Conservation (phyloP, 2,797 vertebrate genomes). For the Clarias pachynema region DNA sequence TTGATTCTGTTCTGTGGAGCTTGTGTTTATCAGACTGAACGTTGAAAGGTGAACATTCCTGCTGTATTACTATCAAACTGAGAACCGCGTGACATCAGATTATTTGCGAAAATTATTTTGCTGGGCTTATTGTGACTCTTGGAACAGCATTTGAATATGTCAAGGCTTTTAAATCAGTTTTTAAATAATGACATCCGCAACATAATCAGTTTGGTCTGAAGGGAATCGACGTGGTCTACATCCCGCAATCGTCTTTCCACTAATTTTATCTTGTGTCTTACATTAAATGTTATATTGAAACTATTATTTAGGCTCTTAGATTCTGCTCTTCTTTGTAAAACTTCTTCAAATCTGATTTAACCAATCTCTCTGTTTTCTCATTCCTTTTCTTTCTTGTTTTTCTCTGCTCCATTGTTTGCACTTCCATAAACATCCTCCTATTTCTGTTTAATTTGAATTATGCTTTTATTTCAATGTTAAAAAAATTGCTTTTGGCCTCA, state of each 20-base stretch:
- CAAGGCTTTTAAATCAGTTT: background rate
- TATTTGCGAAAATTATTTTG: background rate
- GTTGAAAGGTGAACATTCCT: background rate
- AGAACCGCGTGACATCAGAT: slow-evolving; percentile 44
- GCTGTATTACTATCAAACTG: slow-evolving; percentile 6
- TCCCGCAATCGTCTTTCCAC: background rate
- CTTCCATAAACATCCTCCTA: slow-evolving; percentile 29
- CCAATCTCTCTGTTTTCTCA: slow-evolving; percentile 70
- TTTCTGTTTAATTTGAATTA: slow-evolving; percentile 63
- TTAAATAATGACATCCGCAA: background rate
- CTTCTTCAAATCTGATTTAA: slow-evolving; percentile 64
- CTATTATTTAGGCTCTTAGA: background rate
- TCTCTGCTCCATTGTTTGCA: slow-evolving; percentile 36
- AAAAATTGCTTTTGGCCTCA: slow-evolving; percentile 18
- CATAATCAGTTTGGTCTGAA: background rate
- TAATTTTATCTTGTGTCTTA: slow-evolving; percentile 4
- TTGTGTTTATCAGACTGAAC: background rate
- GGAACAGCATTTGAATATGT: background rate
- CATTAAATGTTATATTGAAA: background rate
- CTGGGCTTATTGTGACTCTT: background rate
- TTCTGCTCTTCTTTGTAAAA: background rate
- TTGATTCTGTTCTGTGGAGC: background rate
- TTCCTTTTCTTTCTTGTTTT: slow-evolving; percentile 63
- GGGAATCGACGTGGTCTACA: background rate
- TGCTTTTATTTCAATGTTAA: slow-evolving; percentile 71